Evolutionary conservation across 2,888 invertebrate genomes (phyloP), one percentile per base, ranked within the genome.

Genomic region (Trypoxylon attenuatum): DNA sequence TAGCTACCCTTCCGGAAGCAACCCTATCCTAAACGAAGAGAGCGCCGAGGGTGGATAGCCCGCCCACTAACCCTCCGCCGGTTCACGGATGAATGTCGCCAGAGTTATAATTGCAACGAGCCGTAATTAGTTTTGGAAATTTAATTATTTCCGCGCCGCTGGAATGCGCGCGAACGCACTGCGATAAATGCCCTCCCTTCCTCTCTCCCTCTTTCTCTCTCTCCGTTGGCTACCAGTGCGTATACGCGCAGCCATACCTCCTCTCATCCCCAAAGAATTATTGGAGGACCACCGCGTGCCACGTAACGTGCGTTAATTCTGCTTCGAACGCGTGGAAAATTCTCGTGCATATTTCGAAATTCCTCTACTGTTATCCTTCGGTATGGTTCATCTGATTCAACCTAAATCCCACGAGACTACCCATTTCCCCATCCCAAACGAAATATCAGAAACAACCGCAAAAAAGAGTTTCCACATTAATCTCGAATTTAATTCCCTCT

Each of bases 41-140:
- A n/a, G 54, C 39, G 47, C 5, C 39, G 27, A 42, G 19, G 39
- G 39, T 33, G 33, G n/a, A 4, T 3, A 2, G 33, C 10, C 13
- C 33, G 33, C 33, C n/a, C 33, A 33, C n/a, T 47, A 29, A 60
- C 25, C 54, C 41, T n/a, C n/a, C n/a, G 55, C 45, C 47, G 25
- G 41, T 69, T 71, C 73, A 68, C 71, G 76, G 73, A 71, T 77
- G 74, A 77, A 71, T 74, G 77, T 79, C 77, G 78, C 61, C 66
- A 60, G 74, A 84, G 80, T 81, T 82, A 82, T 84, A 84, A 85
- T 83, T 84, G 83, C 84, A 75, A 78, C 81, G 76, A 76, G 78
- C 61, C 74, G 82, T 84, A 84, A 84, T 85, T 84, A 85, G 84
- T 84, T 85, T 85, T 81, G 81, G 81, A 84, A 85, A 85, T 84